Percentiles rank a stretch among this genome's conserved stretches.
phyloP scores from a whole-genome alignment of 1,140 invertebrate genomes.

The Trichonephila clavata region DNA sequence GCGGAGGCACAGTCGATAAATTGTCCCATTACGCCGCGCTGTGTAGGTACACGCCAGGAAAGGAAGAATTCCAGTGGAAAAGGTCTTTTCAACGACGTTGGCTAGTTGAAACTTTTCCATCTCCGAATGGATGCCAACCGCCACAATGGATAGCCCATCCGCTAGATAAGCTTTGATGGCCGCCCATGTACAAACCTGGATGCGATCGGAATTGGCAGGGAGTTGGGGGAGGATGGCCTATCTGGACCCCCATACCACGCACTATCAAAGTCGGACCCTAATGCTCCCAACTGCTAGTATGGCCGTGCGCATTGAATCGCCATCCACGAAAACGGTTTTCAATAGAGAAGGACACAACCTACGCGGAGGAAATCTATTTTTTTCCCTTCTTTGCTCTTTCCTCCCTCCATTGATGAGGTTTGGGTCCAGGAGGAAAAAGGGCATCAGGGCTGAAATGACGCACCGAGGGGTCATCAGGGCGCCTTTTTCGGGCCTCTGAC shows the following conservation, averaged over 20 bases:
- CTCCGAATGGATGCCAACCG: slow-evolving; percentile 45
- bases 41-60: slow-evolving; percentile 46
- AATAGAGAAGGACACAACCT: slow-evolving; percentile 65
- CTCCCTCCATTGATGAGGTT: slow-evolving; percentile 64
- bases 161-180: slow-evolving; percentile 73
- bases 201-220: not conserved
- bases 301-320: slow-evolving; percentile 61
- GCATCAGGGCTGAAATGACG: slow-evolving; percentile 71
- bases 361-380: slow-evolving; percentile 37
- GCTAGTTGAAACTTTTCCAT: slow-evolving; percentile 55
- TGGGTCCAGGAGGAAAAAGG: slow-evolving; percentile 14
- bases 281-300: slow-evolving; percentile 36
- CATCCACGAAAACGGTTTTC: slow-evolving; percentile 72
- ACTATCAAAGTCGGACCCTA: slow-evolving; percentile 58
- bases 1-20: slow-evolving; percentile 51
- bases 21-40: slow-evolving; percentile 47
- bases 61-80: slow-evolving; percentile 21
- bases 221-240: not conserved
- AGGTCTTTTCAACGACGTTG: slow-evolving; percentile 56
- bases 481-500: slow-evolving; percentile 36
- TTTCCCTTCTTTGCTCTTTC: slow-evolving; percentile 16
- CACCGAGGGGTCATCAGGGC: slow-evolving; percentile 68
- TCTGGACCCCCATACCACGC: slow-evolving; percentile 73
- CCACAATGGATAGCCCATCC: slow-evolving; percentile 69
- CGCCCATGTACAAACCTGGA: slow-evolving; percentile 55